These are phyloP conservation scores for Cephus cinctus DNA, from an alignment of 1,140 invertebrate genomes.

Conservation along the genomic window DNA sequence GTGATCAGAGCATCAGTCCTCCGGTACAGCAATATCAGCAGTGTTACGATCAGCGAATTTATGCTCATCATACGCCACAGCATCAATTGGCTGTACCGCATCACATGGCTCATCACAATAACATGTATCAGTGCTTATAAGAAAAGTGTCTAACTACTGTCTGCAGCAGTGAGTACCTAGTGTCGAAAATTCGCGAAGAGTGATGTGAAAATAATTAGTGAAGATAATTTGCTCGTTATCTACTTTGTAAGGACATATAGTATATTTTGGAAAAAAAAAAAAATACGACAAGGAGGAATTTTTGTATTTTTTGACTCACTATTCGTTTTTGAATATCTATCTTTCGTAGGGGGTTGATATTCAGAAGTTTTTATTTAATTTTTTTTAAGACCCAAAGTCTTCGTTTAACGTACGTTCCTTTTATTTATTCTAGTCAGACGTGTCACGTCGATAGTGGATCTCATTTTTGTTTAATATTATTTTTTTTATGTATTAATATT, in stretches of 20 bases:
- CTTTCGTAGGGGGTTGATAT: constrained; percentile 1
- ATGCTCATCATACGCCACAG: background rate
- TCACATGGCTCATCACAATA: constrained; percentile 39
- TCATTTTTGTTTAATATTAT: constrained; percentile 38
- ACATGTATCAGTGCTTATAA: constrained; percentile 53
- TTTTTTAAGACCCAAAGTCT: constrained; percentile 17
- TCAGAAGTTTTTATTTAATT: constrained; percentile 22
- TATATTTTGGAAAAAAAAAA: constrained; percentile 29
- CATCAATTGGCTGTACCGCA: constrained; percentile 17
- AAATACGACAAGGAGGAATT: background rate
- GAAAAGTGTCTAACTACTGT: background rate
- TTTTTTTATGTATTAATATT: too few species aligned
- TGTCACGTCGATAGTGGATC: constrained; percentile 30
- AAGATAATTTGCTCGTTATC: constrained; percentile 41
- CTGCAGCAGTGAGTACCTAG: background rate
- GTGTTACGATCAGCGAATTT: background rate
- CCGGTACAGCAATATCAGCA: constrained; percentile 33
- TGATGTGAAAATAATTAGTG: background rate
- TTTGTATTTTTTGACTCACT: constrained; percentile 8
- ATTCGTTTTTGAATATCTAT: constrained; percentile 14
- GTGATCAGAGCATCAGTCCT: constrained; percentile 49
- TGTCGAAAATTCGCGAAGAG: constrained; percentile 5
- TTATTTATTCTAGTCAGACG: constrained; percentile 47
- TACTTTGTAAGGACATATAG: constrained; percentile 53
- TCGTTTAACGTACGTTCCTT: constrained; percentile 35